Evolutionary conservation across 2,888 invertebrate species (phyloP).

Genomic region (Conistra vaccinii): DNA sequence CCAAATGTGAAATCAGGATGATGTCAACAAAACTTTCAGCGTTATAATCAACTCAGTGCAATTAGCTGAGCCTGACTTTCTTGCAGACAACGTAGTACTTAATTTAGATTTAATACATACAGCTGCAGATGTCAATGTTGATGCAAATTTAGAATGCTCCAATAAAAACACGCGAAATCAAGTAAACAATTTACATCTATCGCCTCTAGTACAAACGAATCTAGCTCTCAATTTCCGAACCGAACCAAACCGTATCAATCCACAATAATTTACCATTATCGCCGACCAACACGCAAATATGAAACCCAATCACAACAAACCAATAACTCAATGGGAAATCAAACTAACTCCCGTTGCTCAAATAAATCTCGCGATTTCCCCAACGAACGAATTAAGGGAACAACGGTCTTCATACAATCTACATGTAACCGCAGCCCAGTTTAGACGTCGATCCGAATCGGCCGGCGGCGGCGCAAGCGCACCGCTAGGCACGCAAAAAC

Average conservation of each 20-base stretch:
- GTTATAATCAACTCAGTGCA: not conserved
- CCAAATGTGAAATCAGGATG: not conserved
- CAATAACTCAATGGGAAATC: slow-evolving; percentile 61
- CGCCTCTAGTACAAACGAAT: not conserved
- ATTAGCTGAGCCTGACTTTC: not conserved
- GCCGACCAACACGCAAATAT: slow-evolving; percentile 49
- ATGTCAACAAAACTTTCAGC: not conserved
- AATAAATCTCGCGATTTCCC: slow-evolving; percentile 65
- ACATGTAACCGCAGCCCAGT: slow-evolving; percentile 72
- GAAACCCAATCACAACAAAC: slow-evolving; percentile 48
- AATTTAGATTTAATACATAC: not conserved
- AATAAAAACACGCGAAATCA: not conserved
- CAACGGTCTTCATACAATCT: slow-evolving; percentile 60
- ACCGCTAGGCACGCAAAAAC: slow-evolving; percentile 79
- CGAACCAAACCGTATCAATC: slow-evolving; percentile 26
- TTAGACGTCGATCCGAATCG: slow-evolving; percentile 68
- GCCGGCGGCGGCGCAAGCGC: slow-evolving; percentile 68
- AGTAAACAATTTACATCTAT: slow-evolving; percentile 5
- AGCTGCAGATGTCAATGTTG: not conserved
- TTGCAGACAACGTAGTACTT: not conserved
- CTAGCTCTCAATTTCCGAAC: slow-evolving; percentile 15
- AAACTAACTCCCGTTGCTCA: slow-evolving; percentile 61
- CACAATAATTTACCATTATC: slow-evolving; percentile 49
- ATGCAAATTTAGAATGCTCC: slow-evolving; percentile 3
- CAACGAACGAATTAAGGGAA: slow-evolving; percentile 60